Evolutionary conservation across 2,113 vertebrate species (phyloP).

Genomic region (Petrocephalus microphthalmus): DNA sequence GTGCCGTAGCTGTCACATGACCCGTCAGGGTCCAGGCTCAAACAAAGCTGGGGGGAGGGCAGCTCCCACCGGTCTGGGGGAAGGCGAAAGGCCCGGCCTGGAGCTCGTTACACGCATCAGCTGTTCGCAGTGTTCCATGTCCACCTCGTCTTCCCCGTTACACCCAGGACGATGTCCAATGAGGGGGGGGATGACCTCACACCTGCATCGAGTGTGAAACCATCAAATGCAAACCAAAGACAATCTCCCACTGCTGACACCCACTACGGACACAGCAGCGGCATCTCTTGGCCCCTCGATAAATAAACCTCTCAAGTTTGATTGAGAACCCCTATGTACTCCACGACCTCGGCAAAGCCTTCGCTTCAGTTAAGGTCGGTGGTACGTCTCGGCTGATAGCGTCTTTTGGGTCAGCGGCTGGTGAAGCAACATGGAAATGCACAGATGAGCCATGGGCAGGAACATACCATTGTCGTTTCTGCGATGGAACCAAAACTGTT

Average conservation of each 20-base stretch:
- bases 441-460: neutral
- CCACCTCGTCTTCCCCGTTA: neutral
- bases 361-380: neutral
- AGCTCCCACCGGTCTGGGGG: neutral
- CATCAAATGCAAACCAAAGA: neutral
- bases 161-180: neutral
- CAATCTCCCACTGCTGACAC: neutral
- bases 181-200: neutral
- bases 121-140: neutral
- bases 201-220: neutral
- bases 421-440: neutral
- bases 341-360: neutral
- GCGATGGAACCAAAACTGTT: conserved; percentile 83
- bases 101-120: neutral
- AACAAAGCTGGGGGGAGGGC: neutral
- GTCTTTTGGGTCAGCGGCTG: neutral
- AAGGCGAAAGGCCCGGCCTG: neutral
- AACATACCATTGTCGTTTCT: conserved; percentile 79
- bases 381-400: neutral
- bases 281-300: neutral
- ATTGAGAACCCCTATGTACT: neutral
- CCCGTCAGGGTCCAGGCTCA: neutral
- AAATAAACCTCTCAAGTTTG: neutral
- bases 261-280: neutral
- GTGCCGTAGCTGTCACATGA: neutral